These are phyloP conservation scores for Pheosia tremula DNA, from an alignment of 2,888 invertebrate genomes.

Conservation along the genomic window DNA sequence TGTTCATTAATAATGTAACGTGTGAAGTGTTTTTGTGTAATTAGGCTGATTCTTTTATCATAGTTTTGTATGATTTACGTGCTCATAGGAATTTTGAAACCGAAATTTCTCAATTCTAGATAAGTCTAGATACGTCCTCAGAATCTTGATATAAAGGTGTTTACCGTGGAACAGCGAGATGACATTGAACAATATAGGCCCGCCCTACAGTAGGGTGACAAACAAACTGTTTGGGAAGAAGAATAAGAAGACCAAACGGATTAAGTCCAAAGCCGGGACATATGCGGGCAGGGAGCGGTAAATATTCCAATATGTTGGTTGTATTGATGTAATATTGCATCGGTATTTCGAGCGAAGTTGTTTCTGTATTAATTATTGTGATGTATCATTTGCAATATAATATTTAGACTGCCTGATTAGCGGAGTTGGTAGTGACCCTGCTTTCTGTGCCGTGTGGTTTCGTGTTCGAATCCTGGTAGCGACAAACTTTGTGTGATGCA, in stretches of 20 bases:
- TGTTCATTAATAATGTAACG: constrained; percentile 19
- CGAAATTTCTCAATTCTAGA: too few species aligned
- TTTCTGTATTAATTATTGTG: not conserved
- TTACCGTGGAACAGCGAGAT: constrained; percentile 36
- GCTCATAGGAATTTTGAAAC: too few species aligned
- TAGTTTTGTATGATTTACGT: too few species aligned
- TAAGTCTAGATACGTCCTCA: too few species aligned
- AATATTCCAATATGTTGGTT: constrained; percentile 23
- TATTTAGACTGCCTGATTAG: too few species aligned
- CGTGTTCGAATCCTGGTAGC: too few species aligned
- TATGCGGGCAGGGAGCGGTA: constrained; percentile 74
- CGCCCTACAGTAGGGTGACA: constrained; percentile 65
- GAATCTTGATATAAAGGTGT: not conserved
- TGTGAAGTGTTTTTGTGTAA: constrained; percentile 24
- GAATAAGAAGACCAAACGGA: constrained; percentile 68
- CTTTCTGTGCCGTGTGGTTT: too few species aligned
- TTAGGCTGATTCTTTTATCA: constrained; percentile 30
- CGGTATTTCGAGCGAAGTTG: not conserved
- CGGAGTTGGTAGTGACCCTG: too few species aligned
- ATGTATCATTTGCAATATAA: too few species aligned
- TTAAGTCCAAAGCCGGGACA: constrained; percentile 69
- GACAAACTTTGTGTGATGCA: too few species aligned
- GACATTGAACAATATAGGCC: constrained; percentile 66
- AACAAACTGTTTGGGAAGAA: constrained; percentile 76
- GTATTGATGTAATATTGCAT: not conserved